phyloP scores from a whole-genome alignment of 2,797 vertebrate genomes.

The Bucorvus abyssinicus region DNA sequence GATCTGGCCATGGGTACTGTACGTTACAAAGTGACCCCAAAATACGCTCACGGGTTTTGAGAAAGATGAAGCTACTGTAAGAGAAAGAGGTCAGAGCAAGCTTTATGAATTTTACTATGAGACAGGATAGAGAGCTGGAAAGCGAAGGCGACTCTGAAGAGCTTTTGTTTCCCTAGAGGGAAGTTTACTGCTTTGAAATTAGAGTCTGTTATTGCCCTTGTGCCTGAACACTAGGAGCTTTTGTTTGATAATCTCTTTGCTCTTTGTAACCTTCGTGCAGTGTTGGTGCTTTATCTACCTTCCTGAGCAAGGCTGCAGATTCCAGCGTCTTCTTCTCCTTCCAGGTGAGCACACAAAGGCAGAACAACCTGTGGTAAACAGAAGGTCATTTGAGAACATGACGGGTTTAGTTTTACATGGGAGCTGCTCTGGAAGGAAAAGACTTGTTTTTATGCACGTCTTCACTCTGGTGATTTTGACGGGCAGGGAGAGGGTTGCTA shows the following conservation, averaged over 20 bases:
- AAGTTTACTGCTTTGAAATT: slow-evolving; percentile 2
- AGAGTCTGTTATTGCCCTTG: not conserved
- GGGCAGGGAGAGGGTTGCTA: not conserved
- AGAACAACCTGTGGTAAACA: not conserved
- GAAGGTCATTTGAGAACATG: not conserved
- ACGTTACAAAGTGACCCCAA: not conserved
- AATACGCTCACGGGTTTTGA: not conserved
- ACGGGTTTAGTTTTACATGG: not conserved
- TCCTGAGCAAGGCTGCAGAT: not conserved
- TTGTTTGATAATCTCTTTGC: slow-evolving; percentile 6
- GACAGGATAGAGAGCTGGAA: not conserved
- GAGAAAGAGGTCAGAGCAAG: not conserved
- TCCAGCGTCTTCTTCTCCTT: not conserved
- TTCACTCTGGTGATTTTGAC: not conserved
- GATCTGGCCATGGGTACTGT: not conserved
- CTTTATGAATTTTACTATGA: not conserved
- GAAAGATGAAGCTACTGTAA: not conserved
- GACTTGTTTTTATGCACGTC: not conserved
- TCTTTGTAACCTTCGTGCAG: not conserved
- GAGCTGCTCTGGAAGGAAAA: not conserved
- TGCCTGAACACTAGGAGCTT: not conserved
- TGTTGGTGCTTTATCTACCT: not conserved
- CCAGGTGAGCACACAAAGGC: not conserved
- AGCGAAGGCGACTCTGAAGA: not conserved
- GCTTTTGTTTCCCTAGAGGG: slow-evolving; percentile 10